Evolutionary conservation across 2,888 invertebrate species (phyloP), one percentile per base, ranked within the genome.

Genomic region (Troilus luridus): DNA sequence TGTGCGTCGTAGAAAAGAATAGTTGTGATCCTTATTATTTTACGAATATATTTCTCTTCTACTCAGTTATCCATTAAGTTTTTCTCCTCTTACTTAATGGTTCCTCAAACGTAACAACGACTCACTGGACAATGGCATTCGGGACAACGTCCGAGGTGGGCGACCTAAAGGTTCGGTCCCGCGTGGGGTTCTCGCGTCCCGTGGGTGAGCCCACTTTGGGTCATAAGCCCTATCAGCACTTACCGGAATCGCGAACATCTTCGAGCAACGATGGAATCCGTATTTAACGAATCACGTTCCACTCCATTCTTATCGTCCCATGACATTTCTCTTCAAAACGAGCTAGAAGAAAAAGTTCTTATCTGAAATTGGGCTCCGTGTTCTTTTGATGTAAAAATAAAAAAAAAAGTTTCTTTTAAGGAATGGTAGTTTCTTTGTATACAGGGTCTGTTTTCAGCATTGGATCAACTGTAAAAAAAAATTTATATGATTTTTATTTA

Each of bases 131-230:
- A 2, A 8, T 17, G 12, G 5, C 24, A 24, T 14, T 24, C 67
- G 54, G 81, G 81, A 81, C 81, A 81, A 81, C 54, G 81, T 54
- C 81, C 81, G 81, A 21, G 24, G 81, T 81, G 54, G 81, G 81
- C 81, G 81, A 21, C 81, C 81, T 54, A 54, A 81, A 81, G 81
- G 54, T 81, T 54, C 54, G 54, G 81, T 54, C 54, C 81, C 41
- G 81, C 81, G 81, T 81, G 81, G 81, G 81, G 81, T 81, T 54
- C 11, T 21, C 11, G 12, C 8, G 21, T 54, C 24, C 21, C 54
- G 81, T 81, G 81, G 81, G 81, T 5, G 7, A 7, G 8, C 81
- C 81, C 81, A 81, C 81, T 81, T 56, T 11, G 41, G 12, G 67
- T 67, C 67, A 27, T 67, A 67, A 67, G 67, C 67, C 67, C 24